Conservation (phyloP, 2,888 invertebrate genomes). For the Diabrotica balteata region DNA sequence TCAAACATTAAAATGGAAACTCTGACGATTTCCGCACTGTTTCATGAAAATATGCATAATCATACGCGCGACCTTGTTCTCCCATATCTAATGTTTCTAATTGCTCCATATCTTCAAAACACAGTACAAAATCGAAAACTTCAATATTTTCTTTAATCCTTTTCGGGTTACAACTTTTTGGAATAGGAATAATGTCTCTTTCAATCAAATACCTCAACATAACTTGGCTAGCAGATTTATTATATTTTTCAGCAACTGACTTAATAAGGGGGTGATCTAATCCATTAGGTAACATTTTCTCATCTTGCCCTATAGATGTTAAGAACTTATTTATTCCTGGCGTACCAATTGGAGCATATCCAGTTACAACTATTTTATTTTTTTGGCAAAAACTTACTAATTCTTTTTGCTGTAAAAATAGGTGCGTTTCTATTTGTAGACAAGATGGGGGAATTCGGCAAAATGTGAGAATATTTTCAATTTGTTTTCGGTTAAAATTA, state of each 20-base stretch:
- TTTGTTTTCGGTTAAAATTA: constrained; percentile 77
- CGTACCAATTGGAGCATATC: constrained; percentile 63
- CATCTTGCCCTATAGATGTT: constrained; percentile 21
- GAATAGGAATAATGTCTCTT: constrained; percentile 75
- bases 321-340: constrained; percentile 55
- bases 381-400: constrained; percentile 58
- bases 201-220: constrained; percentile 76
- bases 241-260: constrained; percentile 64
- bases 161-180: constrained; percentile 77
- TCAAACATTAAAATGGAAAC: constrained; percentile 25
- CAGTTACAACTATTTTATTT: constrained; percentile 60
- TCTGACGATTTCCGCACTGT: constrained; percentile 29
- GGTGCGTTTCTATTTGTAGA: constrained; percentile 72
- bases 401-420: constrained; percentile 62
- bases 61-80: constrained; percentile 70
- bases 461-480: constrained; percentile 67
- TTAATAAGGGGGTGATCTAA: constrained; percentile 66
- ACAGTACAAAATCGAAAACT: constrained; percentile 74
- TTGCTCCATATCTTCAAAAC: constrained; percentile 65
- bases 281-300: constrained; percentile 65
- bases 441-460: constrained; percentile 68
- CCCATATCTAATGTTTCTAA: constrained; percentile 70
- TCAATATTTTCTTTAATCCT: constrained; percentile 78
- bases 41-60: constrained; percentile 61
- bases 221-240: constrained; percentile 76